A percentile compares a stretch with the other conserved stretches of the same genome.
Evolutionary conservation across 2,113 vertebrate genomes (phyloP).

Genomic region (Gymnogyps californianus): DNA sequence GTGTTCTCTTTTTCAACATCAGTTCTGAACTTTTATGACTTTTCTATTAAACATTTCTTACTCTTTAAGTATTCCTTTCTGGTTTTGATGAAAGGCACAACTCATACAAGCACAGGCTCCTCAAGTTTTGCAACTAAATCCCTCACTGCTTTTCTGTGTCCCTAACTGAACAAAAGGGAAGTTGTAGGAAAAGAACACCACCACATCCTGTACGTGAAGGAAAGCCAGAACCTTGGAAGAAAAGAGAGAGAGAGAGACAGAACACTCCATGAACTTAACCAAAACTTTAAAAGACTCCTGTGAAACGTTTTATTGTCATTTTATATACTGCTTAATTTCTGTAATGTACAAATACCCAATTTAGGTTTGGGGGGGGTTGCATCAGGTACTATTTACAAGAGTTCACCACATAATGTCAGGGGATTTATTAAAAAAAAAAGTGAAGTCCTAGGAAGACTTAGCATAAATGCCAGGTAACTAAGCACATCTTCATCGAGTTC

Average conservation of each 20-base stretch:
- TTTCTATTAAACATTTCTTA: background rate
- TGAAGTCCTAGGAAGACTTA: conserved; percentile 15
- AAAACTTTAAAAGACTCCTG: background rate
- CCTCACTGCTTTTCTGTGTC: background rate
- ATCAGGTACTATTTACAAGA: conserved; percentile 72
- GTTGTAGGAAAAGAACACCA: background rate
- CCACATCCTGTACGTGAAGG: fast-evolving
- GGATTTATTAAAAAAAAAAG: background rate
- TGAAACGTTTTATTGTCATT: conserved; percentile 71
- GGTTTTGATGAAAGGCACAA: background rate
- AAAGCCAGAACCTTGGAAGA: background rate
- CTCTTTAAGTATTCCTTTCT: background rate
- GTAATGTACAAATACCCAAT: conserved; percentile 65
- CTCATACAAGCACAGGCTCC: background rate
- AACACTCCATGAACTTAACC: background rate
- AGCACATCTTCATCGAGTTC: background rate
- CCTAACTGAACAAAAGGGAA: background rate
- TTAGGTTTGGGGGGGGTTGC: background rate
- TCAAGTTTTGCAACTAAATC: background rate
- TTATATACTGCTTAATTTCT: conserved; percentile 56
- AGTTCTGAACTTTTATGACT: background rate
- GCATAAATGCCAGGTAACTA: background rate
- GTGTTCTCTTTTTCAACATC: background rate
- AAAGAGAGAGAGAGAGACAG: background rate
- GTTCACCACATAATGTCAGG: conserved; percentile 27